phyloP scores from a whole-genome alignment of 2,797 vertebrate genomes.

The Argyrosomus regius region DNA sequence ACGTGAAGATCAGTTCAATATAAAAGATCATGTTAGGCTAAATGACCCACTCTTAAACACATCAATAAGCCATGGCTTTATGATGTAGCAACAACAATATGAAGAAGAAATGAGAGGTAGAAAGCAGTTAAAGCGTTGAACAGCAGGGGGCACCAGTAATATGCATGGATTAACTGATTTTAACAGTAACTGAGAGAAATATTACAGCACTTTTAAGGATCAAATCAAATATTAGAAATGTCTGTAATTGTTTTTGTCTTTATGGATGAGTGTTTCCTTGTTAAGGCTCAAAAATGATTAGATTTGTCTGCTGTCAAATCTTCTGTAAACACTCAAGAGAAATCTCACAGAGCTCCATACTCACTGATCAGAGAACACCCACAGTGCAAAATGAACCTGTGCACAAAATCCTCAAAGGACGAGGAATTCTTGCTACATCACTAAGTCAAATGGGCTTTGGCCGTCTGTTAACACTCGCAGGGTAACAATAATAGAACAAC shows the following conservation, averaged over 20 bases:
- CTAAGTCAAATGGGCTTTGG: slow-evolving; percentile 61
- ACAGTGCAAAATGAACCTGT: slow-evolving; percentile 45
- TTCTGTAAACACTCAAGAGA: slow-evolving; percentile 20
- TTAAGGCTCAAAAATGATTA: not conserved
- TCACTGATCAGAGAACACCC: slow-evolving; percentile 52
- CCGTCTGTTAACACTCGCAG: slow-evolving; percentile 60
- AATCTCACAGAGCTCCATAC: slow-evolving; percentile 36
- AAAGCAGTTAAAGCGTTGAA: slow-evolving; percentile 52
- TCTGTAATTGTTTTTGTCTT: slow-evolving; percentile 13
- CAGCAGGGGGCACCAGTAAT: slow-evolving; percentile 83
- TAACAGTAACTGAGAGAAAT: slow-evolving; percentile 33
- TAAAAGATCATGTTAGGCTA: slow-evolving; percentile 37
- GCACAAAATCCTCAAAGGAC: slow-evolving; percentile 29
- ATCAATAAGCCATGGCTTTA: slow-evolving; percentile 32
- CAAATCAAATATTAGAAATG: slow-evolving; percentile 25
- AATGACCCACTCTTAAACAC: slow-evolving; percentile 20
- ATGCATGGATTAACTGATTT: slow-evolving; percentile 45
- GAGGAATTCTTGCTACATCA: slow-evolving; percentile 59
- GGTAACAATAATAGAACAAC: slow-evolving; percentile 67
- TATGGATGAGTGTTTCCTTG: not conserved
- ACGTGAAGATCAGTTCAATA: slow-evolving; percentile 9
- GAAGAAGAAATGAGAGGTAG: not conserved
- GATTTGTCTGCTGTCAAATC: slow-evolving; percentile 3
- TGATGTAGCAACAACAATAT: slow-evolving; percentile 11
- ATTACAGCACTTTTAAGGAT: slow-evolving; percentile 33